Evolutionary conservation across 1,140 invertebrate species (phyloP), one percentile per base, ranked within the genome.

Genomic region (Drosophila kikkawai): DNA sequence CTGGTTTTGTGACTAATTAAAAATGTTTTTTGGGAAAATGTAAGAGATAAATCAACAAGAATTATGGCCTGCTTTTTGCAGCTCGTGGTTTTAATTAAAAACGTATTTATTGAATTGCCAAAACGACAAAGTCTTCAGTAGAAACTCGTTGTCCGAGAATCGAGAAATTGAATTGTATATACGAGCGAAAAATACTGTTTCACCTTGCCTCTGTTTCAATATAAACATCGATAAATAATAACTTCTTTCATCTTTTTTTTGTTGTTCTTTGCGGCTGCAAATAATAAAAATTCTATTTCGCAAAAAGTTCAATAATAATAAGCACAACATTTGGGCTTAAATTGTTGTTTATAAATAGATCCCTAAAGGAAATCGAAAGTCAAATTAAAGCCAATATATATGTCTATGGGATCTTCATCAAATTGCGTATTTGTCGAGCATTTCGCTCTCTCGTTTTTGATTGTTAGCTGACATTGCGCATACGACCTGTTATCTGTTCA

Each of bases 171-270:
- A 12, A 19, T 19, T 53, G 34, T 36, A 9, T 55, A 55, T 22
- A 37, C 13, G 34, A 22, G 36, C 6, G 7, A 12, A 19, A 19
- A 13, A 36, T 15, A 53, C 26, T n/a, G 12, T 22, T 22, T 55
- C 13, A 39, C 34, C 53, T 55, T 3, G 51, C 34, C 19, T 4
- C 17, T 60, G 26, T 41, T 64, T 19, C 26, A 34, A 61, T 60
- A 61, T 60, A 61, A 65, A 65, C 61, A 65, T 60, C 56, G 13
- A 65, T 65, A 65, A 65, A 65, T 60, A 61, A 65, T 42, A 42
- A 34, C 13, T 59, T 60, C 55, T 65, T 65, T 65, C 56, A 65
- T 65, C 61, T 65, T 59, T 65, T 63, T 61, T 42, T 61, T 41
- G 59, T 34, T 22, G 32, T 61, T 19, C 50, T 29, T 34, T 58